A percentile compares a stretch with the other conserved stretches of the same genome.
These are phyloP conservation scores for Leptosomus discolor DNA, from an alignment of 2,113 vertebrate species.

Conservation along the genomic window DNA sequence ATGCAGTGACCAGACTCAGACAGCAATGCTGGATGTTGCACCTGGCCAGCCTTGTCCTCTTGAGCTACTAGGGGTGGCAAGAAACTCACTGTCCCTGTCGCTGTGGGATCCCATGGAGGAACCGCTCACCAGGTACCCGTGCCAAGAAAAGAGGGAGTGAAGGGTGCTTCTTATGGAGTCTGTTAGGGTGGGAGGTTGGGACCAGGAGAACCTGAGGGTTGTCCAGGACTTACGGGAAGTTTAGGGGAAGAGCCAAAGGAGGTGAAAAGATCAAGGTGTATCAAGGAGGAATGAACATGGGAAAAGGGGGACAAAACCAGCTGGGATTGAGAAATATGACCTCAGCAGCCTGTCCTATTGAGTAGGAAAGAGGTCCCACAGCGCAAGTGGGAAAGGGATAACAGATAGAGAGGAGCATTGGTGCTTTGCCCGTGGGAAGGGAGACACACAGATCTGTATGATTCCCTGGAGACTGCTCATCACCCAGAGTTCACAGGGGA, in stretches of 20 bases:
- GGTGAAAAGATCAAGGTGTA: background rate
- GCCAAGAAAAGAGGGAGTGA: background rate
- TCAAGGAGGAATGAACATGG: background rate
- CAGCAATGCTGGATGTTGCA: background rate
- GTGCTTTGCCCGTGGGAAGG: background rate
- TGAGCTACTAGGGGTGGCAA: background rate
- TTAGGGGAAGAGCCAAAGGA: background rate
- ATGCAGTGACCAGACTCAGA: background rate
- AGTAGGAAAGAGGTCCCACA: background rate
- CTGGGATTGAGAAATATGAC: background rate
- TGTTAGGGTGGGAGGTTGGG: background rate
- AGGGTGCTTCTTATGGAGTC: background rate
- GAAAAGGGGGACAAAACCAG: background rate
- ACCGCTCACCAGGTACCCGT: background rate
- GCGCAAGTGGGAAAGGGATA: background rate
- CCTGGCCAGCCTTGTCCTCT: background rate
- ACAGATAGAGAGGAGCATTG: background rate
- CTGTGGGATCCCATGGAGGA: background rate
- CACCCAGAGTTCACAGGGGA: accelerated
- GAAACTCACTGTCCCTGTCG: background rate
- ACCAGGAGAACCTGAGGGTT: background rate
- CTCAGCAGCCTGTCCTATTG: background rate
- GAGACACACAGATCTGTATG: background rate
- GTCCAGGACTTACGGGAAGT: background rate
- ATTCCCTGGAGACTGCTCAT: background rate